These are phyloP conservation scores for Boloria selene DNA, from an alignment of 2,888 invertebrate genomes.

Conservation along the genomic window DNA sequence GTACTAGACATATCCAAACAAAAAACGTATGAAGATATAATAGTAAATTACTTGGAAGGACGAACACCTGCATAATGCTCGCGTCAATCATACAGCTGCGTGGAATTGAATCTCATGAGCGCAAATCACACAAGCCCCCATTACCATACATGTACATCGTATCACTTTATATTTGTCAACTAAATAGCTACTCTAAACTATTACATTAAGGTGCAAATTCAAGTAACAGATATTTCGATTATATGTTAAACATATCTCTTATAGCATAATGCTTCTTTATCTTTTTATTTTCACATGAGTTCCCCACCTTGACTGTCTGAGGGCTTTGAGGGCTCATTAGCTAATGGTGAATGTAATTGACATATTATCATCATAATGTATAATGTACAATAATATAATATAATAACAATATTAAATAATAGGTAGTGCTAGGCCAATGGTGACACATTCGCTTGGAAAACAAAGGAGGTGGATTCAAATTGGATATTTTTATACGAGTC, in stretches of 20 bases:
- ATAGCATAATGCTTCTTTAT: conserved; percentile 48
- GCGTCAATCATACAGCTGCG: conserved; percentile 75
- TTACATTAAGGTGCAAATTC: conserved; percentile 42
- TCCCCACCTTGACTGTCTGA: conserved; percentile 3
- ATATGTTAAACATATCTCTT: conserved; percentile 52
- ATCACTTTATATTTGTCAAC: conserved; percentile 41
- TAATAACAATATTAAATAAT: no score
- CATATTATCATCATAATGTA: no score
- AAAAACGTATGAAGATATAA: conserved; percentile 54
- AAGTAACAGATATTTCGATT: conserved; percentile 31
- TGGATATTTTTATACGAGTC: no score
- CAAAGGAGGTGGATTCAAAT: no score
- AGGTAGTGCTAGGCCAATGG: no score
- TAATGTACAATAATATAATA: no score
- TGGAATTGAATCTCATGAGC: conserved; percentile 79
- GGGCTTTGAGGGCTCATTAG: conserved; percentile 4
- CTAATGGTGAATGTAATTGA: neutral
- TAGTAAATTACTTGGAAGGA: conserved; percentile 65
- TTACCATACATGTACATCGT: conserved; percentile 61
- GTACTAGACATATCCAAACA: conserved; percentile 10
- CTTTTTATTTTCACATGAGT: conserved; percentile 26
- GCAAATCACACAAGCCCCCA: conserved; percentile 69
- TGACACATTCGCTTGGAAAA: no score
- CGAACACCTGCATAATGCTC: conserved; percentile 66
- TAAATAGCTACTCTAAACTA: conserved; percentile 46